These are phyloP conservation scores for Paradoxurus hermaphroditus DNA, from an alignment of 2,113 vertebrate genomes.

Conservation along the genomic window DNA sequence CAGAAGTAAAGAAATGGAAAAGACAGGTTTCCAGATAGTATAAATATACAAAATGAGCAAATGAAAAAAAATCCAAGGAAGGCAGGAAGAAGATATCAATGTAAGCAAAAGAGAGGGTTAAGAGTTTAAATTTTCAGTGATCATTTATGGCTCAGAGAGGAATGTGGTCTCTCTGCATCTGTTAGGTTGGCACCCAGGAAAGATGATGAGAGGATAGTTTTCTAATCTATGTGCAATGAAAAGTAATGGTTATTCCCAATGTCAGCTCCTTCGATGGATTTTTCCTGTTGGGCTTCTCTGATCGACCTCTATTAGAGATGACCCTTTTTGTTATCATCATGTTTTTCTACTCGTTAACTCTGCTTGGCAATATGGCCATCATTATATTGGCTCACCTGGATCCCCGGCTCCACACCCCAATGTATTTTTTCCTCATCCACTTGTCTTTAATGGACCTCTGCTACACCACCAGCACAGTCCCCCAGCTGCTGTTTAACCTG, in stretches of 20 bases:
- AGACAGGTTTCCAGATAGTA: not conserved
- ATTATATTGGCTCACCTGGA: not conserved
- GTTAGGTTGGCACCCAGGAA: not conserved
- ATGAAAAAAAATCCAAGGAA: not conserved
- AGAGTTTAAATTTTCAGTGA: not conserved
- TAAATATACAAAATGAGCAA: not conserved
- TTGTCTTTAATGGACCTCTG: constrained; percentile 1
- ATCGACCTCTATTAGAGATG: not conserved
- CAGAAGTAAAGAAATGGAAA: not conserved
- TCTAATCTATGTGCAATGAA: not conserved
- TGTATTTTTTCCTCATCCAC: constrained; percentile 8
- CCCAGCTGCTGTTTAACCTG: not conserved
- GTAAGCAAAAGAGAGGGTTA: not conserved
- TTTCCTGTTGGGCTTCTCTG: not conserved
- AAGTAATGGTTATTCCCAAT: not conserved
- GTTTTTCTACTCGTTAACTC: not conserved
- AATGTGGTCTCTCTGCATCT: not conserved
- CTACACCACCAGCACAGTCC: not conserved
- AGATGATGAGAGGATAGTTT: not conserved
- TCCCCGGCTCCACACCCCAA: not conserved
- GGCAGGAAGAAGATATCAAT: not conserved
- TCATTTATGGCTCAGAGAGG: not conserved
- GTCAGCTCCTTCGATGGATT: not conserved
- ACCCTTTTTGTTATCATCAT: not conserved
- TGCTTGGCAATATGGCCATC: not conserved